These are phyloP conservation scores for Metridium senile DNA, from an alignment of 92 coral and sea anemone species.

Conservation along the genomic window DNA sequence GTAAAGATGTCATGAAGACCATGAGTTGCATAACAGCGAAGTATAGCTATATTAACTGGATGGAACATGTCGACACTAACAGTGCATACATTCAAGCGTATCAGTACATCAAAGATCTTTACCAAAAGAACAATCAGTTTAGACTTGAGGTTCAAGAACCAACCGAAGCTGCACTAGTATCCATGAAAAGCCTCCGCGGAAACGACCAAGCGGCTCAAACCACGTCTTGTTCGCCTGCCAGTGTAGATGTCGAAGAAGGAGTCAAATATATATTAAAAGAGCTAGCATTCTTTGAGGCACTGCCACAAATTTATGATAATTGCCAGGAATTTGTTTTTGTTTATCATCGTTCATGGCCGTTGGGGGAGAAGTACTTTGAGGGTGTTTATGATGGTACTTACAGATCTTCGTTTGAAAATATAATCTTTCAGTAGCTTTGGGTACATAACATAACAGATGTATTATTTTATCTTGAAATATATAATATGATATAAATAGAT, in stretches of 20 bases:
- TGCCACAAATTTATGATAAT: conserved; percentile 50
- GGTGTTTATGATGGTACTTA: conserved; percentile 66
- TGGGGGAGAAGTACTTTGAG: conserved; percentile 65
- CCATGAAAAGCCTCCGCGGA: conserved; percentile 61
- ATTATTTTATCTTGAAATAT: too few species aligned
- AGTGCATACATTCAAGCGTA: conserved; percentile 54
- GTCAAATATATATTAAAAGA: conserved; percentile 76
- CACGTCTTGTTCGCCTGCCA: not conserved
- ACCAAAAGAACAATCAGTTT: conserved; percentile 62
- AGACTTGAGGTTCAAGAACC: conserved; percentile 53
- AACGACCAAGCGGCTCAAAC: conserved; percentile 5
- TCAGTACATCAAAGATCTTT: conserved; percentile 48
- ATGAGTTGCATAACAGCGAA: conserved; percentile 34
- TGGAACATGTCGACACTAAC: conserved; percentile 65
- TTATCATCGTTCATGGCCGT: conserved; percentile 83
- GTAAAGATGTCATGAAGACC: conserved; percentile 52
- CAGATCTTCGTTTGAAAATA: too few species aligned
- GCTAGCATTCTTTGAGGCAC: conserved; percentile 61
- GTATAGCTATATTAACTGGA: conserved; percentile 64
- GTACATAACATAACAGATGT: too few species aligned
- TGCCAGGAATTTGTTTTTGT: conserved; percentile 73
- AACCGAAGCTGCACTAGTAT: conserved; percentile 59
- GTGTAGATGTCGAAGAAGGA: conserved; percentile 72
- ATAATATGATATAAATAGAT: too few species aligned
- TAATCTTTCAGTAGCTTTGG: too few species aligned